Base-by-base conservation (phyloP, 2,113 vertebrate species). In the Tamias sibiricus region DNA sequence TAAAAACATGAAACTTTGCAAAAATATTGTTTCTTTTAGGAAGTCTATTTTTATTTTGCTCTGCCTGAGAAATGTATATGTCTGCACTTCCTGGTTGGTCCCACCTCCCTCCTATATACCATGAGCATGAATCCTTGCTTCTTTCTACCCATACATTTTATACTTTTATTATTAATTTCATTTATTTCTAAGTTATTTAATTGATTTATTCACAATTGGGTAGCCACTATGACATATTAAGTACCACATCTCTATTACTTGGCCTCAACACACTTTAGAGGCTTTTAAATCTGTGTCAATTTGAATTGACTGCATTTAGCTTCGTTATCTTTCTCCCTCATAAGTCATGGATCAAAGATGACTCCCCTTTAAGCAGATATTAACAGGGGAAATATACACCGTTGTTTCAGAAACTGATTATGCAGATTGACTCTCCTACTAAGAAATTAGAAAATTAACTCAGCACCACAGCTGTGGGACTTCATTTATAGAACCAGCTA, bases 321-420 rank as follows among this genome's bases (percentile, higher is more conserved):
- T 91, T 90, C 35, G 57, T 90, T 91, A 66, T 84, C 64, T 92
- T 95, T 96, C 26, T 62, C 64, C 17, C 20, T 80, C n/a, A 6
- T 66, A 94, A 96, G 35, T 62, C 83, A 87, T 57, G 91, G 40
- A 87, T 91, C 75, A 94, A 88, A 69, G 92, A 87, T 59, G 40
- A 42, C 35, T 75, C 75, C 77, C 13, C 47, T 92, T 81, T 37
- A 75, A 85, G 88, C 57, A 85, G 81, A 84, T 77, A 96, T 77
- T 92, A 96, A 52, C n/a, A 66, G 40, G 91, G 68, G 44, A 97
- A 96, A 96, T 86, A 96, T 26, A 93, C 30, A 44, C 49, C 44
- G 96, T 98, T 98, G 98, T 98, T 98, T 98, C 96, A 96, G 87
- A 97, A 95, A 97, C 95, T 57, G 66, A 98, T 98, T 98, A 98